Percentiles rank a stretch among this genome's conserved stretches.
phyloP scores from a whole-genome alignment of 2,888 invertebrate genomes.

The Apotomis capreana region DNA sequence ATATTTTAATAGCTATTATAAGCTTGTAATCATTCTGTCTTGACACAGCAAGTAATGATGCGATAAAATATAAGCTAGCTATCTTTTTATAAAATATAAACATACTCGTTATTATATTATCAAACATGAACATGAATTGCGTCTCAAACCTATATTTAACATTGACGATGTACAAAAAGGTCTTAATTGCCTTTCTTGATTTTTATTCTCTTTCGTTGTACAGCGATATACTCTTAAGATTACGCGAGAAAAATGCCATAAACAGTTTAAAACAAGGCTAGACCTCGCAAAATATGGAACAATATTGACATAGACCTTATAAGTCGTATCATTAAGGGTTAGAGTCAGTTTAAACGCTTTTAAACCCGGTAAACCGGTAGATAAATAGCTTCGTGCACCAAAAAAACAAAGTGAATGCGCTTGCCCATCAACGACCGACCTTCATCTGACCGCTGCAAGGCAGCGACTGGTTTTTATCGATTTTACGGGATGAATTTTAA shows the following conservation, averaged over 20 bases:
- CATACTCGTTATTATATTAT: not conserved
- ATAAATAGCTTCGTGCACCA: constrained; percentile 43
- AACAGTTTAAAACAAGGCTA: constrained; percentile 27
- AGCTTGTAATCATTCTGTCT: not conserved
- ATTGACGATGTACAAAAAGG: constrained; percentile 15
- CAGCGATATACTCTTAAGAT: constrained; percentile 32
- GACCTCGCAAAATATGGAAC: constrained; percentile 10
- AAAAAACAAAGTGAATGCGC: constrained; percentile 45
- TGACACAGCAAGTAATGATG: not conserved
- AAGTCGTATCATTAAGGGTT: not conserved
- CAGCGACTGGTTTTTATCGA: constrained; percentile 40
- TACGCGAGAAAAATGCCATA: constrained; percentile 34
- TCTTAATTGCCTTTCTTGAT: constrained; percentile 24
- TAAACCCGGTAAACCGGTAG: constrained; percentile 37
- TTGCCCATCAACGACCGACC: constrained; percentile 48
- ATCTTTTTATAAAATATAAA: not conserved
- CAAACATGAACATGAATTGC: constrained; percentile 9
- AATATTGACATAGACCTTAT: constrained; percentile 10
- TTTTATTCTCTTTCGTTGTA: constrained; percentile 24
- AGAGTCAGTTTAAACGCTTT: constrained; percentile 17
- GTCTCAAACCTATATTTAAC: constrained; percentile 16
- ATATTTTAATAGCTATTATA: not conserved
- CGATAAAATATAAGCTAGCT: not conserved
- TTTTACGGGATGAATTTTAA: constrained; percentile 34
- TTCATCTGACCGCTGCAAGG: constrained; percentile 46